These are phyloP conservation scores for Zootoca vivipara DNA, from an alignment of 2,113 vertebrate genomes.

Conservation along the genomic window DNA sequence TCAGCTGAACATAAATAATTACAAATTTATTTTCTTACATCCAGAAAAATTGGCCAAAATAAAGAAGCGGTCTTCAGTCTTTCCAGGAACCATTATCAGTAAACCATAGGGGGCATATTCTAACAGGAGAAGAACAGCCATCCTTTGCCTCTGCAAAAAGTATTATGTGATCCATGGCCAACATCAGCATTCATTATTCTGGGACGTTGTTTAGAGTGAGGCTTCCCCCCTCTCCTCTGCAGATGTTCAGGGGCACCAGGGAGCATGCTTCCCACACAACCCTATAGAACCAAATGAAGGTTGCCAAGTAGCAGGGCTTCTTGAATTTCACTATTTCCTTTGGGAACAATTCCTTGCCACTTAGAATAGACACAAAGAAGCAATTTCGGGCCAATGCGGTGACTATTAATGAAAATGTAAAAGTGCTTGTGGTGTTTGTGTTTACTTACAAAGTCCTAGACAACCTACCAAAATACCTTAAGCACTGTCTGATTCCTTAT, in stretches of 20 bases:
- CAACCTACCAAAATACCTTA: too few relatives aligned
- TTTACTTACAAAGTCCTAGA: too few relatives aligned
- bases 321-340: conserved; percentile 12
- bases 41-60: conserved; percentile 41
- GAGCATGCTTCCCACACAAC: background rate
- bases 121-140: conserved; percentile 53
- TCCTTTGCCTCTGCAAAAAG: conserved; percentile 53
- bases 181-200: conserved; percentile 68
- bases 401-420: background rate
- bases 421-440: too few relatives aligned
- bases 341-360: background rate
- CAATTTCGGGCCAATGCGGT: background rate
- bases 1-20: conserved; percentile 56
- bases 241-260: conserved; percentile 34
- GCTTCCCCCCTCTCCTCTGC: conserved; percentile 8
- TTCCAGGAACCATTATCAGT: conserved; percentile 45
- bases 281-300: background rate
- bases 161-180: conserved; percentile 58
- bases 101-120: conserved; percentile 52
- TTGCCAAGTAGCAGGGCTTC: background rate
- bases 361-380: background rate
- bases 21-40: conserved; percentile 20
- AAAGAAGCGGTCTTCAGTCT: conserved; percentile 49
- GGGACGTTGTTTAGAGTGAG: conserved; percentile 17
- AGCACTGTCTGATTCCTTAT: too few relatives aligned